These are phyloP conservation scores for Desoria tigrina DNA, from an alignment of 2,888 invertebrate species.

Conservation along the genomic window DNA sequence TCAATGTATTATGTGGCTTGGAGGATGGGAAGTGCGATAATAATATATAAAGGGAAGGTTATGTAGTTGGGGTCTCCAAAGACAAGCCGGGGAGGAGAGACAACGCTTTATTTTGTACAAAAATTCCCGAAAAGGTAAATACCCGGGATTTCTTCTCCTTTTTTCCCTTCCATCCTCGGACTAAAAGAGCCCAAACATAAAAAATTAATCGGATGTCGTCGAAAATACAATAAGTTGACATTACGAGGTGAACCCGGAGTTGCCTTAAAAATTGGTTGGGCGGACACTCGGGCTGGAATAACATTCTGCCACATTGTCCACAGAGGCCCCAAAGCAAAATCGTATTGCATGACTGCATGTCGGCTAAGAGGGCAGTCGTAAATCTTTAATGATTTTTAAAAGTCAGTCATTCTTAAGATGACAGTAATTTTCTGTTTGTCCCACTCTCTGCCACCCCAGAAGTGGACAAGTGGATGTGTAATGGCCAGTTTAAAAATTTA, in stretches of 20 bases:
- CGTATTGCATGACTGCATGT: neutral
- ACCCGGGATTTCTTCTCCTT: neutral
- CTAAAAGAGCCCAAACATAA: constrained; percentile 7
- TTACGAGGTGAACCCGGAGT: constrained; percentile 4
- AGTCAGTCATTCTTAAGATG: constrained; percentile 15
- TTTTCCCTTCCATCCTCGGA: neutral
- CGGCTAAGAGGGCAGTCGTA: neutral
- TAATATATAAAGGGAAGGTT: too few relatives aligned
- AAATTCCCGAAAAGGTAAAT: too few relatives aligned
- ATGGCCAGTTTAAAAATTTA: constrained; percentile 7
- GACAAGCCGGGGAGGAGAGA: too few relatives aligned
- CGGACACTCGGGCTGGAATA: constrained; percentile 4
- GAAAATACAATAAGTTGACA: constrained; percentile 18
- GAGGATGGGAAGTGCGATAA: too few relatives aligned
- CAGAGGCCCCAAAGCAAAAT: too few relatives aligned
- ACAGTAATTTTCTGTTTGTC: constrained; percentile 10
- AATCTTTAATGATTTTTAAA: constrained; percentile 17
- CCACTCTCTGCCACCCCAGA: neutral
- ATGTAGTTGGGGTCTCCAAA: too few relatives aligned
- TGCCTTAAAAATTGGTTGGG: neutral
- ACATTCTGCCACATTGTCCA: constrained; percentile 1
- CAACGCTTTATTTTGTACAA: too few relatives aligned
- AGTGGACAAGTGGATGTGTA: neutral
- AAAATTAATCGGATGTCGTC: constrained; percentile 15
- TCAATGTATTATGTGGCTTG: too few relatives aligned